Percentiles rank a stretch among this genome's conserved stretches.
Conservation (phyloP, 2,888 invertebrate species). For the Epistrophe eligans region DNA sequence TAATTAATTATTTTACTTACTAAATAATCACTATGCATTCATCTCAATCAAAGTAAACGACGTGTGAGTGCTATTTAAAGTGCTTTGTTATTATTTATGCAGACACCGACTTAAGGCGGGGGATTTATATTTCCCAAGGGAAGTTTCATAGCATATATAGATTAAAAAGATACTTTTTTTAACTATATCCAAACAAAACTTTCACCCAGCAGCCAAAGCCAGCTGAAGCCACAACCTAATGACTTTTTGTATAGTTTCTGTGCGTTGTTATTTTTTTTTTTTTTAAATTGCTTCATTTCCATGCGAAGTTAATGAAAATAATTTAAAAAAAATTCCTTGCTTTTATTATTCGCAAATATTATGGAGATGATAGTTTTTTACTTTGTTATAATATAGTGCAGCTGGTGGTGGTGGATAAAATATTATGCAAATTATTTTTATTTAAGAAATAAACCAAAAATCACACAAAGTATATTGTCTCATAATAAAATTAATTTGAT, state of each 20-base stretch:
- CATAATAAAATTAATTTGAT: conserved; percentile 62
- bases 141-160: not conserved
- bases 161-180: conserved; percentile 8
- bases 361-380: conserved; percentile 13
- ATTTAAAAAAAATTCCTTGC: conserved; percentile 43
- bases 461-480: conserved; percentile 8
- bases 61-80: conserved; percentile 25
- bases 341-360: not conserved
- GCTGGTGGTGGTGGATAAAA: conserved; percentile 36
- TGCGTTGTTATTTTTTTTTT: not conserved
- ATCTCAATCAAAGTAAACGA: conserved; percentile 33
- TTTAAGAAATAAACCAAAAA: not conserved
- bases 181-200: conserved; percentile 62
- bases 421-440: conserved; percentile 63
- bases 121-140: not conserved
- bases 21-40: not conserved
- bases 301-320: conserved; percentile 61
- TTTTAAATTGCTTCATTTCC: not conserved
- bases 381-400: conserved; percentile 3
- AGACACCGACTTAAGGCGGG: not conserved
- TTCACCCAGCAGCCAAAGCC: conserved; percentile 46
- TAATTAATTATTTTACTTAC: conserved; percentile 10
- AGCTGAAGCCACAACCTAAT: not conserved
- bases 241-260: conserved; percentile 23
- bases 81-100: not conserved